phyloP scores from a whole-genome alignment of 2,888 invertebrate species.

The Brachyptera putata region DNA sequence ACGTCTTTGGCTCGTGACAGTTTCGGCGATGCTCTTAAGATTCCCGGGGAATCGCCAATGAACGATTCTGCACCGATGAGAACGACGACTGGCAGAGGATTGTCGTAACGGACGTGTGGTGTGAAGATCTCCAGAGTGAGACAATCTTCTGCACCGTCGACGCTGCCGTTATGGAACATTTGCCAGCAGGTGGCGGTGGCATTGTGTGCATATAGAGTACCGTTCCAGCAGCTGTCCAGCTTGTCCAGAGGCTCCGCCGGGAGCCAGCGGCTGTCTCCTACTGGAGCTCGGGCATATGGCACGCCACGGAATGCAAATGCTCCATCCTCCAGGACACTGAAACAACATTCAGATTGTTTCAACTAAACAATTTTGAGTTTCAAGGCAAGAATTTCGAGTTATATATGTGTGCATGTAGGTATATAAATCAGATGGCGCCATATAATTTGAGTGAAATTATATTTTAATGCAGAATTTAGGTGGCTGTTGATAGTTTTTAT shows the following conservation, averaged over 20 bases:
- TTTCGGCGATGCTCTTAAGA: conserved; percentile 63
- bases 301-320: conserved; percentile 77
- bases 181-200: conserved; percentile 66
- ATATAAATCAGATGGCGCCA: too few species aligned
- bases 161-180: conserved; percentile 60
- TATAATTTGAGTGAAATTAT: too few species aligned
- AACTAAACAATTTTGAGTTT: conserved; percentile 26
- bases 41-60: conserved; percentile 71
- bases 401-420: not conserved
- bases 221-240: conserved; percentile 75
- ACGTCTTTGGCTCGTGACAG: conserved; percentile 74
- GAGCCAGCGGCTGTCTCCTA: conserved; percentile 64
- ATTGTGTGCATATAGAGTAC: conserved; percentile 61
- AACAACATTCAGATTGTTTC: too few species aligned
- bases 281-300: conserved; percentile 73
- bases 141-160: conserved; percentile 75
- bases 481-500: too few species aligned
- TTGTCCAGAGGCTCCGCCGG: conserved; percentile 62
- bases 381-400: too few species aligned
- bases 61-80: conserved; percentile 74
- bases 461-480: too few species aligned
- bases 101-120: conserved; percentile 61
- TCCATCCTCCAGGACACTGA: conserved; percentile 66
- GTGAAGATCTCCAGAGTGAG: conserved; percentile 78
- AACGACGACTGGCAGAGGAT: conserved; percentile 76